Conservation (phyloP, 2,888 invertebrate genomes). For the Ephialtes manifestator region DNA sequence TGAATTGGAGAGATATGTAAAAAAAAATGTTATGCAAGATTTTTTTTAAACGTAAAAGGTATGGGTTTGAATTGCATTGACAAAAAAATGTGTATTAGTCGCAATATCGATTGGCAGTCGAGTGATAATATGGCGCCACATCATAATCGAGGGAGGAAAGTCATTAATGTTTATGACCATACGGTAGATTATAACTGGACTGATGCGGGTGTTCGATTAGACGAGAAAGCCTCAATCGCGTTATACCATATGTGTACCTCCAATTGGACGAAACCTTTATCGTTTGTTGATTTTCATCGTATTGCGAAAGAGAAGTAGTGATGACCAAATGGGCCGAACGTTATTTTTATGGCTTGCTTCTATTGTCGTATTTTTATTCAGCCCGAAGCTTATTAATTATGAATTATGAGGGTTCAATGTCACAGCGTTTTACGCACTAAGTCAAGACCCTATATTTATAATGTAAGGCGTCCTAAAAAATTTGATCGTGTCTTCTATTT, state of each 20-base stretch:
- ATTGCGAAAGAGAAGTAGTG: slow-evolving; percentile 3
- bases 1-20: too few species aligned
- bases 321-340: neutral
- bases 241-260: slow-evolving; percentile 19
- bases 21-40: neutral
- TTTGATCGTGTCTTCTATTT: neutral
- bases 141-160: slow-evolving; percentile 42
- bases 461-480: neutral
- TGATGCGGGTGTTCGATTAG: slow-evolving; percentile 57
- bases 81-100: neutral
- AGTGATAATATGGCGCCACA: slow-evolving; percentile 20
- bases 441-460: neutral
- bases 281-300: slow-evolving; percentile 54
- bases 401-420: neutral
- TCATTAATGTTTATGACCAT: slow-evolving; percentile 55
- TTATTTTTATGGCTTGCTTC: slow-evolving; percentile 32
- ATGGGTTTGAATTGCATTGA: neutral
- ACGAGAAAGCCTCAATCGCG: slow-evolving; percentile 19
- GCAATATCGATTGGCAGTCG: slow-evolving; percentile 7
- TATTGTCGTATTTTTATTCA: slow-evolving; percentile 24
- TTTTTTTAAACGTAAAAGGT: neutral
- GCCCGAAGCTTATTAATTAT: slow-evolving; percentile 12
- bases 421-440: neutral
- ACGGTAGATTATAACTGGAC: slow-evolving; percentile 50
- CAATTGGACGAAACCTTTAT: slow-evolving; percentile 52